Conservation (phyloP, 2,888 invertebrate species). For the Euzophera pinguis region DNA sequence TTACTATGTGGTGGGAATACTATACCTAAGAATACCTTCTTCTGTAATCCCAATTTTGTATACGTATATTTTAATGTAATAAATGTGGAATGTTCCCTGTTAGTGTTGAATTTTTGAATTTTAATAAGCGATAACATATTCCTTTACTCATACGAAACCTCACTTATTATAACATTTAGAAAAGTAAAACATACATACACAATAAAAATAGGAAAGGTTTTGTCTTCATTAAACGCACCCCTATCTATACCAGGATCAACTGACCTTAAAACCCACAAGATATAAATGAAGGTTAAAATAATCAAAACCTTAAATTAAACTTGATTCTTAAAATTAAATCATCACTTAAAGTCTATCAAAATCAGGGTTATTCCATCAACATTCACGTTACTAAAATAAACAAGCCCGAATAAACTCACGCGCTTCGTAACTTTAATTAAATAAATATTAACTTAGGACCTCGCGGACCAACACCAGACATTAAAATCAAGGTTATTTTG, state of each 20-base stretch:
- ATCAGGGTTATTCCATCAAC: background rate
- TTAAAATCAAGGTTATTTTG: slow-evolving; percentile 4
- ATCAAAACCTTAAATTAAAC: background rate
- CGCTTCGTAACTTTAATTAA: slow-evolving; percentile 7
- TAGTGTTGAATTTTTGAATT: background rate
- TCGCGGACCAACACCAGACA: background rate
- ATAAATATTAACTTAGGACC: slow-evolving; percentile 7
- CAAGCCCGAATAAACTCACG: slow-evolving; percentile 7
- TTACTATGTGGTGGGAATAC: too few species aligned
- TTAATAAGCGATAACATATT: background rate
- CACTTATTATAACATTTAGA: background rate
- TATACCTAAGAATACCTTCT: too few species aligned
- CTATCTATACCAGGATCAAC: too few species aligned
- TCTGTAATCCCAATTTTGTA: background rate
- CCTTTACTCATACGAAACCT: background rate
- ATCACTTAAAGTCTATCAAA: background rate
- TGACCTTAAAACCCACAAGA: too few species aligned
- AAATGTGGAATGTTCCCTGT: background rate
- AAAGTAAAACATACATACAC: too few species aligned
- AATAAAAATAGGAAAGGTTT: too few species aligned
- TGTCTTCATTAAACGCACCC: too few species aligned
- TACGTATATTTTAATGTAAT: background rate
- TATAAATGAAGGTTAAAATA: too few species aligned
- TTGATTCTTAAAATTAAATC: background rate
- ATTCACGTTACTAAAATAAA: slow-evolving; percentile 4